phyloP scores from a whole-genome alignment of 2,888 invertebrate genomes.

The Therioaphis trifolii region DNA sequence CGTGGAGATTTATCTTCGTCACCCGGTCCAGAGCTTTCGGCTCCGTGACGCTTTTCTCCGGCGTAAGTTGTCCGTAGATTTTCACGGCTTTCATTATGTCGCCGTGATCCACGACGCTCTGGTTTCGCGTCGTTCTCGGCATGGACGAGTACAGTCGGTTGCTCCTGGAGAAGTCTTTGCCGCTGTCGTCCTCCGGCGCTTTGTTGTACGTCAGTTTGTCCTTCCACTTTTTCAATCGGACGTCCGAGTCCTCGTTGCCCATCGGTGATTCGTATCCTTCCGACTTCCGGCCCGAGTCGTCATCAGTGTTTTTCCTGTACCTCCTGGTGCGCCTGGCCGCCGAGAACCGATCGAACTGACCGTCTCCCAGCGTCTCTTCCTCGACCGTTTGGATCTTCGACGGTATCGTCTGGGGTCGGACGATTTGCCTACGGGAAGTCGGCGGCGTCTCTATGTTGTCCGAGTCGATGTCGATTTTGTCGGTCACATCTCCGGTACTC shows the following conservation, averaged over 20 bases:
- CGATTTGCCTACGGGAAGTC: conserved; percentile 77
- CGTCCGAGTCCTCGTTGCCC: conserved; percentile 67
- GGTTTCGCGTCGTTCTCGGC: conserved; percentile 52
- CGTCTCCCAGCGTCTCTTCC: conserved; percentile 75
- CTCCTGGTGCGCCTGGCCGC: conserved; percentile 83
- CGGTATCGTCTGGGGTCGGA: conserved; percentile 69
- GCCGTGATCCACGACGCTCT: conserved; percentile 50
- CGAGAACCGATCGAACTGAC: conserved; percentile 87
- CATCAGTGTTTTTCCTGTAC: conserved; percentile 75
- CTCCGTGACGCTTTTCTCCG: conserved; percentile 35
- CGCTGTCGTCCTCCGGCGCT: conserved; percentile 7
- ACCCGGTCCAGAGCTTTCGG: conserved; percentile 34
- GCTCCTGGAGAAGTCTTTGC: conserved; percentile 45
- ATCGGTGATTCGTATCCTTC: conserved; percentile 69
- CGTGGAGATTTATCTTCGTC: conserved; percentile 56
- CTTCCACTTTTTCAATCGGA: conserved; percentile 68
- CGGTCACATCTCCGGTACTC: conserved; percentile 69
- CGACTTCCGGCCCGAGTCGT: conserved; percentile 61
- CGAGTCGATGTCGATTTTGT: conserved; percentile 86
- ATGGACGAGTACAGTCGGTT: conserved; percentile 54
- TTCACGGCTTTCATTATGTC: conserved; percentile 58
- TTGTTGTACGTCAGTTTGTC: conserved; percentile 36
- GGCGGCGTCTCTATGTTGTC: conserved; percentile 93
- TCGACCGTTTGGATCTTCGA: conserved; percentile 66
- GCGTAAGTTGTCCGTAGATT: conserved; percentile 51